Evolutionary conservation across 2,113 vertebrate species (phyloP).

Genomic region (Deroptyus accipitrinus): DNA sequence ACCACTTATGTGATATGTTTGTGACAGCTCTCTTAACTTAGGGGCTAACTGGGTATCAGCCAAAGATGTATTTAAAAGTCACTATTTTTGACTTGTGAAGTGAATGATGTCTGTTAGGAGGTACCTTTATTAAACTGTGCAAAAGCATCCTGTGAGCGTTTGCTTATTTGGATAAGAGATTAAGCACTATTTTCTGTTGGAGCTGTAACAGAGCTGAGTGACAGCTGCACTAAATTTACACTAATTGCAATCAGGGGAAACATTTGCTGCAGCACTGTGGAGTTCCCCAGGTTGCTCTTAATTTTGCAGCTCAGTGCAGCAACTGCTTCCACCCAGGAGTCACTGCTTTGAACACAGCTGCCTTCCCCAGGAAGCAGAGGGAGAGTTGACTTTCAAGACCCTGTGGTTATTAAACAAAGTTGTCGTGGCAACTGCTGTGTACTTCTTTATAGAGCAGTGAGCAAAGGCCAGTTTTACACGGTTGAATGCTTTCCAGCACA

Average conservation of each 20-base stretch:
- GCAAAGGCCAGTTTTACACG: background rate
- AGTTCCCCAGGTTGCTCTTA: background rate
- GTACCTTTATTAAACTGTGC: background rate
- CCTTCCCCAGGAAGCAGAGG: background rate
- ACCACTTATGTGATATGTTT: background rate
- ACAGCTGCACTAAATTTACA: background rate
- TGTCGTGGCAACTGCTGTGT: background rate
- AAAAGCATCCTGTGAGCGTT: background rate
- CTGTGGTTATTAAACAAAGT: background rate
- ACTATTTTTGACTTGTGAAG: background rate
- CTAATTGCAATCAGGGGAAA: background rate
- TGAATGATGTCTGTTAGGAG: background rate
- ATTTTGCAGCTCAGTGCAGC: background rate
- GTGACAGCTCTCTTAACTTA: background rate
- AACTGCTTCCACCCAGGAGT: background rate
- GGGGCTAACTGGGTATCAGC: background rate
- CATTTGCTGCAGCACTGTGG: background rate
- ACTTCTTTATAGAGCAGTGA: background rate
- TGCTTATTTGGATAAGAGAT: background rate
- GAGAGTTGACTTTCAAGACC: background rate
- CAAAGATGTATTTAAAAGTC: conserved; percentile 19
- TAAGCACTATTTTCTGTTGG: background rate
- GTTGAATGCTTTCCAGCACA: background rate
- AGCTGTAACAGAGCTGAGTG: background rate
- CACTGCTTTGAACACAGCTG: background rate